Conservation (phyloP, 2,113 vertebrate species). For the Hypocryptadius cinnamomeus region DNA sequence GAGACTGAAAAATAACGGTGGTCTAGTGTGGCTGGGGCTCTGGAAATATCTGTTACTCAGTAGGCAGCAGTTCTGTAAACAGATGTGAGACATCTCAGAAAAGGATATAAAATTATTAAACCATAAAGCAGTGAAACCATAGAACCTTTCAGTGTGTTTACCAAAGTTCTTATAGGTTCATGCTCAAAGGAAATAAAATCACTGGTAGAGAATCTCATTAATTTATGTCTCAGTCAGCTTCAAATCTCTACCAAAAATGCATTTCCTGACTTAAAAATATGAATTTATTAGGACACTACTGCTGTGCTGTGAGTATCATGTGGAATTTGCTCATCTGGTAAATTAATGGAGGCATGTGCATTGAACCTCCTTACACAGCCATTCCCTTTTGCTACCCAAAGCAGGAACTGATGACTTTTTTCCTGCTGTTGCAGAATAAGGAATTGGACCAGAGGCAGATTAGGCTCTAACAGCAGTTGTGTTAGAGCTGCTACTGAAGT, state of each 20-base stretch:
- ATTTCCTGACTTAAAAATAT: not conserved
- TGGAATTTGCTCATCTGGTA: not conserved
- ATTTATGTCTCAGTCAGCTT: not conserved
- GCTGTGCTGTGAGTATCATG: not conserved
- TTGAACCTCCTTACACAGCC: not conserved
- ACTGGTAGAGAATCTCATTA: not conserved
- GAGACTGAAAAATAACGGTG: constrained; percentile 29
- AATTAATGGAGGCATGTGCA: not conserved
- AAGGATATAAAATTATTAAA: not conserved
- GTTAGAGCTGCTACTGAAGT: not conserved
- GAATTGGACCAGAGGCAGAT: not conserved
- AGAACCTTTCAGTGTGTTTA: not conserved
- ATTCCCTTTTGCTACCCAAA: not conserved
- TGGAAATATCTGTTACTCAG: constrained; percentile 2
- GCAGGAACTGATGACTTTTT: not conserved
- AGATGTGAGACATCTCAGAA: not conserved
- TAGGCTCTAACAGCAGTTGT: not conserved
- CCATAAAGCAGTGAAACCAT: not conserved
- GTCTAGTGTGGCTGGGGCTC: not conserved
- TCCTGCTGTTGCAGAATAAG: not conserved
- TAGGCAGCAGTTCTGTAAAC: constrained; percentile 7
- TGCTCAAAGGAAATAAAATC: not conserved
- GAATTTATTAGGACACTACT: not conserved
- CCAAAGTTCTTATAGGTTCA: not conserved
- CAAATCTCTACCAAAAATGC: not conserved